These are phyloP conservation scores for Teleiodes luculella DNA, from an alignment of 2,888 invertebrate species.

Conservation along the genomic window DNA sequence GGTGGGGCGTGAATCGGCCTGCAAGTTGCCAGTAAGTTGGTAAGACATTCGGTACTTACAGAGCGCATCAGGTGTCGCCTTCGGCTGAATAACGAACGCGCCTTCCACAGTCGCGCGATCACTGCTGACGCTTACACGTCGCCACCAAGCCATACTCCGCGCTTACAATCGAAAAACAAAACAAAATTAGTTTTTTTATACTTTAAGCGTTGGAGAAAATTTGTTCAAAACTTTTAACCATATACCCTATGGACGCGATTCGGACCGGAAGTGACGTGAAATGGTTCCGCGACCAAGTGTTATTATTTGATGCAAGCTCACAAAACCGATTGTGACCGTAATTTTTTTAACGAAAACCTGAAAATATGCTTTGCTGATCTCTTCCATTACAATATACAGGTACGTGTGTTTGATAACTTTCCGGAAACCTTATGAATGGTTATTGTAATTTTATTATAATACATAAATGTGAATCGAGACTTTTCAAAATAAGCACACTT, in stretches of 20 bases:
- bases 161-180: neutral
- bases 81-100: constrained; percentile 49
- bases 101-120: constrained; percentile 45
- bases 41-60: neutral
- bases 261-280: constrained; percentile 56
- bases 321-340: constrained; percentile 44
- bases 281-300: constrained; percentile 60
- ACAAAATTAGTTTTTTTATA: neutral
- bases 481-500: too few relatives aligned
- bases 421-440: neutral
- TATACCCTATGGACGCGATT: constrained; percentile 47
- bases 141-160: constrained; percentile 16
- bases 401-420: neutral
- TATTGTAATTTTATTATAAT: too few relatives aligned
- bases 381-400: neutral
- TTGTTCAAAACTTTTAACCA: neutral
- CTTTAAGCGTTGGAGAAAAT: neutral
- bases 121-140: constrained; percentile 45
- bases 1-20: constrained; percentile 42
- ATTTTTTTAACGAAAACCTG: constrained; percentile 22
- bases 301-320: constrained; percentile 57
- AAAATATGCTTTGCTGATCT: constrained; percentile 35
- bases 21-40: neutral
- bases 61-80: constrained; percentile 22
- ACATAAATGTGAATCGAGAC: too few relatives aligned